These are phyloP conservation scores for Pristionchus entomophagus DNA, from an alignment of 2,888 invertebrate species.

Conservation along the genomic window DNA sequence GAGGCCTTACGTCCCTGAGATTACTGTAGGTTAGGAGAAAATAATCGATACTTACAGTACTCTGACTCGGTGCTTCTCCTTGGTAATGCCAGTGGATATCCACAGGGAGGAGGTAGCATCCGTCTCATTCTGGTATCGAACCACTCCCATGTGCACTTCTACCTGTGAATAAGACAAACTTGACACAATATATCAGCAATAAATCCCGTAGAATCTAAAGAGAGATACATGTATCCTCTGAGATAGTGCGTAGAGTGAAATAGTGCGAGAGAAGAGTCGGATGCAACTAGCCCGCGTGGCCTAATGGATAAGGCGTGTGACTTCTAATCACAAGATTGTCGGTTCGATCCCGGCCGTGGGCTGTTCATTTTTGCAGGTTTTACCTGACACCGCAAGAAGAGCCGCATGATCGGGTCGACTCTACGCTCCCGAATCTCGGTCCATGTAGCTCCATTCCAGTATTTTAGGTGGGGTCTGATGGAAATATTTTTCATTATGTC, in stretches of 20 bases:
- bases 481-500: no score
- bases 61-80: not conserved
- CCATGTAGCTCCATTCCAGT: slow-evolving; percentile 48
- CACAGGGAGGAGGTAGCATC: not conserved
- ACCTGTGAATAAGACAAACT: slow-evolving; percentile 3
- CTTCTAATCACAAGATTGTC: slow-evolving; percentile 55
- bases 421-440: not conserved
- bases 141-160: slow-evolving; percentile 18
- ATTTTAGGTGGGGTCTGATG: not conserved
- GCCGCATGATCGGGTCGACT: slow-evolving; percentile 41
- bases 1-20: slow-evolving; percentile 13
- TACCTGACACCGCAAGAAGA: slow-evolving; percentile 32
- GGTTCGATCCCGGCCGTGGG: slow-evolving; percentile 50
- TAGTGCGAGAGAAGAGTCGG: no score
- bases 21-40: not conserved
- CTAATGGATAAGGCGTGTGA: slow-evolving; percentile 56
- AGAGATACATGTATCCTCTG: no score
- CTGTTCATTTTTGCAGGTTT: not conserved
- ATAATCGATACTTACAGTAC: not conserved
- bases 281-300: no score
- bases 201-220: no score
- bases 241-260: no score
- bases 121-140: slow-evolving; percentile 29
- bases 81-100: not conserved
- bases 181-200: no score